Evolutionary conservation across 2,113 vertebrate species (phyloP), one percentile per base, ranked within the genome.

Genomic region (Spermophilus dauricus): DNA sequence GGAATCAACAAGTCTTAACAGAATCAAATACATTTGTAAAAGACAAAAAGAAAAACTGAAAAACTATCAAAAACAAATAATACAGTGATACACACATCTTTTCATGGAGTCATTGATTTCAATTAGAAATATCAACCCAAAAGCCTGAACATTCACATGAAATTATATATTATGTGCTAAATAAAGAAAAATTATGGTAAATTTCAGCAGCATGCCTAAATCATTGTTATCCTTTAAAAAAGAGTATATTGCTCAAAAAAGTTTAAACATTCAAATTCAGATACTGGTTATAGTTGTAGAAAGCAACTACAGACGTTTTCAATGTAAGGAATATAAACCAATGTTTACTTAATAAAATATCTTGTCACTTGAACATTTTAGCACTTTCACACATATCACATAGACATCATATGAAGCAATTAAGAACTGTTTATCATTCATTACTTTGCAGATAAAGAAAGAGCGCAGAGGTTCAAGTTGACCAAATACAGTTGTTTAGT

Each of bases 291-390:
- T 22, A 82, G 63, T 63, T 97, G 92, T 84, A 83, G 34, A 86
- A 97, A 86, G 53, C 2, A 86, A 3, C 82, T 48, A 91, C 4
- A n/a, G 58, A 69, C 39, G 65, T 92, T 53, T 73, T 94, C 53
- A 42, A 91, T 10, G 61, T 48, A 89, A 76, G 2, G 70, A 95
- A 75, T 82, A 94, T 61, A n/a, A 95, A 93, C 3, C 37, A 96
- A 76, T 58, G 14, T 18, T 84, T 77, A 58, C 28, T 89, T 95
- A 75, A n/a, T 14, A 81, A 82, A 86, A 89, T 18, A 67, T 32
- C 42, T 67, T 87, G 37, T 45, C 61, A 30, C 67, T 92, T 56
- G 26, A 90, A 92, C 37, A 86, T 67, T 65, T 93, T 82, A 81
- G 42, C 67, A 84, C 26, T 61, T 80, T 84, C 1, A 70, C 12